Conservation (phyloP, 2,113 vertebrate genomes). For the Periophthalmodon schlosseri region DNA sequence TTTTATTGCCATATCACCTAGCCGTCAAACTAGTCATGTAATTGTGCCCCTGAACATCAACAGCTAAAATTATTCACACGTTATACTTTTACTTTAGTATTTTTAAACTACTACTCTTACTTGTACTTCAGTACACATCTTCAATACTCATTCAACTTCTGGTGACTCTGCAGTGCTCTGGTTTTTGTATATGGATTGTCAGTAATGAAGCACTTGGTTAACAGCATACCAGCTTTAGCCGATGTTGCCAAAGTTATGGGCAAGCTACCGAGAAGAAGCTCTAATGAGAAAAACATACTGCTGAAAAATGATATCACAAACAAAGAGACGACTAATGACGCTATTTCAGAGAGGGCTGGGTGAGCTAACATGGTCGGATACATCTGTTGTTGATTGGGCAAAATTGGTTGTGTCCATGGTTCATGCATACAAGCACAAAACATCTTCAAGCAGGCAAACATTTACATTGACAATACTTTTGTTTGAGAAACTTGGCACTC, state of each 20-base stretch:
- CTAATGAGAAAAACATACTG: constrained; percentile 59
- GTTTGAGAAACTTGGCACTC: constrained; percentile 45
- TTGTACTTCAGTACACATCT: background rate
- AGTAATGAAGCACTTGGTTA: constrained; percentile 43
- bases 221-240: constrained; percentile 29
- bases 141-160: background rate
- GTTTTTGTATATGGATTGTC: constrained; percentile 47
- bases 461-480: constrained; percentile 66
- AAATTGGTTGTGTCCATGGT: constrained; percentile 68
- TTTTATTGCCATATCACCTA: no score
- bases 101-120: background rate
- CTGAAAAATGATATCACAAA: constrained; percentile 68
- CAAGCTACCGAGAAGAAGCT: constrained; percentile 48
- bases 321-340: constrained; percentile 65
- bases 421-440: constrained; percentile 43
- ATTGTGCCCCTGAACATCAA: background rate
- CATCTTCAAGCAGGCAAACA: constrained; percentile 57
- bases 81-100: background rate
- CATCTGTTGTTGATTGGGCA: constrained; percentile 72
- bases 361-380: constrained; percentile 61
- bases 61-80: no score
- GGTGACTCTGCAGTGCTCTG: constrained; percentile 32
- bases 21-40: no score
- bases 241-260: constrained; percentile 49
- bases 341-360: constrained; percentile 61